Base-by-base conservation (phyloP, 2,113 vertebrate genomes). In the Heptranchias perlo region DNA sequence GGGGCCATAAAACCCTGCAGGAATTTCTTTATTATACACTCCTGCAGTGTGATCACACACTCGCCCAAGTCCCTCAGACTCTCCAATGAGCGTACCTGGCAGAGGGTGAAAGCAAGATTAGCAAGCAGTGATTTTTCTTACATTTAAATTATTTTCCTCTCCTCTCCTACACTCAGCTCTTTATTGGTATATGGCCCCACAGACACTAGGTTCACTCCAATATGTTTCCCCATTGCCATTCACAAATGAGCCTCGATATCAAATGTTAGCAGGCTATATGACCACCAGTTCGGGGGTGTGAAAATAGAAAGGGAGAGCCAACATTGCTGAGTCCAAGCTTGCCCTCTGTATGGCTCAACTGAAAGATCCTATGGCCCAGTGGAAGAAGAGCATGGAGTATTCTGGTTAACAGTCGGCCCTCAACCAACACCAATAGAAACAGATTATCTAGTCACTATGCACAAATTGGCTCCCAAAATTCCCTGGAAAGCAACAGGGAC, bases 1-100 rank as follows among this genome's bases (percentile, higher is more conserved):
- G 99, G 99, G 94, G 99, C 99, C 99, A 99, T 99, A 97, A 99
- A 99, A 84, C 99, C 99, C 97, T 99, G 99, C 93, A 99, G 97
- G 97, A 99, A 99, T 97, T 99, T 99, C 97, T 99, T 99, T 97
- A 99, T 98, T 25, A 99, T 98, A 65, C 98, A 98, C 96, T 98
- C 98, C 96, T 99, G 99, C 96, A 99, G 98, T 0, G 98, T 98
- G 97, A 99, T 98, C 97, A 99, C 98, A 96, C 98, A 98, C 96
- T 99, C 99, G 0, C 99, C 99, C 96, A 99, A 99, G 96, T 99
- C 99, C 97, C 98, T 99, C 96, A 99, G 96, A 97, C 97, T 99
- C 96, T 99, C 98, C 96, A 98, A 97, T 0, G 98, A 97, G 94
- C 97, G 97, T n/a, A 99, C 97, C 99, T 99, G 97, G 96, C 0